A percentile compares a stretch with the other conserved stretches of the same genome.
phyloP scores from a whole-genome alignment of 1,140 invertebrate genomes.

The Phymastichus coffea region DNA sequence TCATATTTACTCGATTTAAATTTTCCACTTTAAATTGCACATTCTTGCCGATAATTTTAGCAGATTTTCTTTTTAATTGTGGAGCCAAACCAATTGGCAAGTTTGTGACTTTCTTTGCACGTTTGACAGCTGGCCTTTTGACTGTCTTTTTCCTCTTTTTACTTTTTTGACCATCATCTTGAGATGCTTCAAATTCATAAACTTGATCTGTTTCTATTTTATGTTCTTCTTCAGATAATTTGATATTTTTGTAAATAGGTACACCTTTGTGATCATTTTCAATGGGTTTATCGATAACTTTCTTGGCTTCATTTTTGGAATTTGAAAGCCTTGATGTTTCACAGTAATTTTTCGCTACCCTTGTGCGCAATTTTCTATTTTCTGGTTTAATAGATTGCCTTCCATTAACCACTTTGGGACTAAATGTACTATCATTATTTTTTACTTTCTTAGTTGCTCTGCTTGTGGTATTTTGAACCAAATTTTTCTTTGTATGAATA shows the following conservation, averaged over 20 bases:
- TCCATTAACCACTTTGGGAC: neutral
- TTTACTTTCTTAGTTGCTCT: neutral
- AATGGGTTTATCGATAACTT: neutral
- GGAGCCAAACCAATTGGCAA: too few species aligned
- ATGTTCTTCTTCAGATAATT: neutral
- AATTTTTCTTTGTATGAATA: neutral
- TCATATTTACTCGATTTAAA: neutral
- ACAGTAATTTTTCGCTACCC: conserved; percentile 21
- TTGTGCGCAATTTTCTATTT: neutral
- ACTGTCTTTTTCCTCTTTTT: conserved; percentile 1
- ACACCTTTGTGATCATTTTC: conserved; percentile 4
- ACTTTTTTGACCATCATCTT: conserved; percentile 1
- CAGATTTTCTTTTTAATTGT: neutral
- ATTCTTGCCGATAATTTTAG: neutral
- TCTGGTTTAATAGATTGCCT: neutral
- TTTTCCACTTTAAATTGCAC: conserved; percentile 6
- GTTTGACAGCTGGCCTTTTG: conserved; percentile 3
- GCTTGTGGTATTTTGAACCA: neutral
- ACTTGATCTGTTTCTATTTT: neutral
- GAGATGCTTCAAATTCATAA: conserved; percentile 6
- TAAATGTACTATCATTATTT: neutral
- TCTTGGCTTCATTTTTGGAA: neutral
- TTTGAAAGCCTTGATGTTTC: conserved; percentile 15
- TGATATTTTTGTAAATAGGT: conserved; percentile 32
- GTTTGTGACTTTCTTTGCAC: conserved; percentile 15